Evolutionary conservation across 1,140 invertebrate genomes (phyloP), one percentile per base, ranked within the genome.

Genomic region (Adelges cooleyi): DNA sequence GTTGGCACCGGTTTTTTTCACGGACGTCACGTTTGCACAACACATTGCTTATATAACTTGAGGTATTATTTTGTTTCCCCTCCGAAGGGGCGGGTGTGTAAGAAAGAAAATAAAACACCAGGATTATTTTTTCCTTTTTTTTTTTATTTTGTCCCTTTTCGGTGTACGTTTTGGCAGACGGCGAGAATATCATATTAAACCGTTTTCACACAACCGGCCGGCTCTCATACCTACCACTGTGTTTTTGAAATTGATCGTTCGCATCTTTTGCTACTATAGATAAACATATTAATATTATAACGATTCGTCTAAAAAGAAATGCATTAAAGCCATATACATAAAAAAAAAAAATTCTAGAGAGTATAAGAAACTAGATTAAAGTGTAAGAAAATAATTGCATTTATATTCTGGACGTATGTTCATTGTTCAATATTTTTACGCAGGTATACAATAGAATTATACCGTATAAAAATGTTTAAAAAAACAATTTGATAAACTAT

Each of bases 1-100:
- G 56, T 62, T 62, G 56, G 56, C 56, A 62, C 56, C 56, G 40
- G 56, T 62, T 62, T 62, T 62, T 42, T 48, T 48, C 56, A 17
- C 18, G 56, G 56, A 62, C 56, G 56, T 62, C 56, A 62, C 56
- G 56, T 62, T 46, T 46, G 22, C 56, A 33, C 54, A 56, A 44
- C 53, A 44, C 53, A 56, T 56, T 56, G 22, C 53, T n/a, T 38
- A 53, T 29, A 51, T 8, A 51, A 22, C 17, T 18, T 22, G 4
- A 59, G 56, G 42, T 59, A 46, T 46, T 59, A 44, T 44, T 18
- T 27, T n/a, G n/a, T 44, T 44, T 44, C 15, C n/a, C n/a, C 40
- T 44, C n/a, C n/a, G 10, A 44, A 11, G 29, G 29, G 5, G 11
- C 23, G 9, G 51, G 29, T 11, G 33, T 18, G 38, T 23, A 46